Evolutionary conservation across 2,113 vertebrate species (phyloP).

Genomic region (Pterocles gutturalis): DNA sequence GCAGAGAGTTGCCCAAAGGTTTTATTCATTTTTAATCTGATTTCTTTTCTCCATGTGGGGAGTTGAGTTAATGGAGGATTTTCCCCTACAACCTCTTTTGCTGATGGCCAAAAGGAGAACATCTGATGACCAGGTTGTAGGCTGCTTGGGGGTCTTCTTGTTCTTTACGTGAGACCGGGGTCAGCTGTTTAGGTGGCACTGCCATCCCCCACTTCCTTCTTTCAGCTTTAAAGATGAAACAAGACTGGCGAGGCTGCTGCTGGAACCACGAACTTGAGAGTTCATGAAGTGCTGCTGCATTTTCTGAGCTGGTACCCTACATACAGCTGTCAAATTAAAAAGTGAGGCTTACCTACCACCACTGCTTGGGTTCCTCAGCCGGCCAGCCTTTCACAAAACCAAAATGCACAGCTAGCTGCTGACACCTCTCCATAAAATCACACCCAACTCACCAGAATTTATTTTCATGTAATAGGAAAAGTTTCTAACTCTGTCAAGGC

Average conservation of each 20-base stretch:
- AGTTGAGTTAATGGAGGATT: background rate
- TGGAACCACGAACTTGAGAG: background rate
- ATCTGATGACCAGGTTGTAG: background rate
- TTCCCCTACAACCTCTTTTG: background rate
- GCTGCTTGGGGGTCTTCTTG: background rate
- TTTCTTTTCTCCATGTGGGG: background rate
- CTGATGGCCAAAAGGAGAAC: background rate
- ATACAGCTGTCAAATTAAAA: background rate
- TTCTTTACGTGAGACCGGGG: background rate
- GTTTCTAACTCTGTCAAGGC: background rate
- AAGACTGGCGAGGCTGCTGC: background rate
- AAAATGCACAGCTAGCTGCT: background rate
- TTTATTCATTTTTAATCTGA: slow-evolving; percentile 2
- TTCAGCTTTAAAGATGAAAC: background rate
- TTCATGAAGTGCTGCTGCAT: too few relatives aligned
- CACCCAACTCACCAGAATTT: background rate
- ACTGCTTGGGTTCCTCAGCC: background rate
- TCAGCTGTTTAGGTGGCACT: background rate
- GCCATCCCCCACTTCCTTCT: background rate
- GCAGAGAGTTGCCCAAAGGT: slow-evolving; percentile 3
- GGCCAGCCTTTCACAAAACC: background rate
- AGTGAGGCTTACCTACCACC: background rate
- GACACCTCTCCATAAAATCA: background rate
- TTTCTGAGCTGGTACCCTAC: background rate
- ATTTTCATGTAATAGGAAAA: background rate